A percentile compares a stretch with the other conserved stretches of the same genome.
Evolutionary conservation across 2,888 invertebrate genomes (phyloP).

Genomic region (Epinotia demarniana): DNA sequence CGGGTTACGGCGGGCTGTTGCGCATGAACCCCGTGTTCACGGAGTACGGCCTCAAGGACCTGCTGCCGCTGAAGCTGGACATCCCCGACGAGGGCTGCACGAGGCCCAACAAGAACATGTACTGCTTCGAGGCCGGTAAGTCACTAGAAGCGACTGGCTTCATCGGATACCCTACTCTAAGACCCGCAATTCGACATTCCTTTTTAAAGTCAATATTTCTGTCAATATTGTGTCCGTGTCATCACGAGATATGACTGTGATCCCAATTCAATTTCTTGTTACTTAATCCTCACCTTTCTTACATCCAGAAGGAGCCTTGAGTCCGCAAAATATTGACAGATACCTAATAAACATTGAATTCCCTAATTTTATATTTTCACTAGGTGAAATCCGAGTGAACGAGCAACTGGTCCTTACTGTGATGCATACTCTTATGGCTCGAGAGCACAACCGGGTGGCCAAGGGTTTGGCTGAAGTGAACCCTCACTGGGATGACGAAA

Average conservation of each 20-base stretch:
- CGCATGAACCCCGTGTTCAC: slow-evolving; percentile 96
- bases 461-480: slow-evolving; percentile 90
- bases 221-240: too few relatives aligned
- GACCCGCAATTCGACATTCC: not conserved
- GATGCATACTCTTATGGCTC: slow-evolving; percentile 95
- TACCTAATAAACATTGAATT: not conserved
- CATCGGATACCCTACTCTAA: not conserved
- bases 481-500: slow-evolving; percentile 97
- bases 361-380: slow-evolving; percentile 47
- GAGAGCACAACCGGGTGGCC: slow-evolving; percentile 96
- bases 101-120: slow-evolving; percentile 94
- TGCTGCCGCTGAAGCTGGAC: slow-evolving; percentile 94
- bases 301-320: too few relatives aligned
- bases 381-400: slow-evolving; percentile 96
- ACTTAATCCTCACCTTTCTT: not conserved
- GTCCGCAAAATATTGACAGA: too few relatives aligned
- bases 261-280: not conserved
- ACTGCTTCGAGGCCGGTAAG: slow-evolving; percentile 95
- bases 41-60: slow-evolving; percentile 94
- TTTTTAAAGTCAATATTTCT: not conserved
- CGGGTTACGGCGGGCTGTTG: slow-evolving; percentile 92
- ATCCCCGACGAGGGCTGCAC: slow-evolving; percentile 97
- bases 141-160: slow-evolving; percentile 19
- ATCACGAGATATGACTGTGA: too few relatives aligned
- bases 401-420: slow-evolving; percentile 95